Base-by-base conservation (phyloP, 2,113 vertebrate species). In the Melanocharis versteri region DNA sequence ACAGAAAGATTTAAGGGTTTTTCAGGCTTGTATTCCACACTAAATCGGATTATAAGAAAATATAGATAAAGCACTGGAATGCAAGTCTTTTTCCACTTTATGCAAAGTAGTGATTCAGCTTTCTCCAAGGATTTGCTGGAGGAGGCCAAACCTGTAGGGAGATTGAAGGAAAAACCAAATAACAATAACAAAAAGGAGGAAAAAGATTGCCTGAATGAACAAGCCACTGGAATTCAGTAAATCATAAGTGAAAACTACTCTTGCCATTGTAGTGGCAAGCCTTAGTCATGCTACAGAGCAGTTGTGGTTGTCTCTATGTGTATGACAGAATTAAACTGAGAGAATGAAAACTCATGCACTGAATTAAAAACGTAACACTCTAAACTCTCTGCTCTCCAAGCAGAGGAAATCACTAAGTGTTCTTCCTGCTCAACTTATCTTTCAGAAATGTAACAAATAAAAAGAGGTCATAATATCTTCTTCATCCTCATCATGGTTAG, bases 21-120 rank as follows among this genome's bases (percentile, higher is more conserved):
- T 94, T 69, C 73, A 90, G 92, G 61, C 68, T 86, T 81, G 82
- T 90, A 94, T 83, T 95, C 87, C 73, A 65, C 91, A 79, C 44
- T 83, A 95, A 96, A 94, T 73, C 9, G 14, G 92, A 93, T 96
- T 96, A 95, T 73, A 80, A 53, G 24, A 83, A 97, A 93, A 96
- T 80, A 93, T 27, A 96, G 92, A 95, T 92, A 60, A 95, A 94
- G 65, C 87, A 79, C 45, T 79, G 65, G 65, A 84, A 95, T 65
- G 57, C 37, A 82, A 90, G 76, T 44, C 60, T 78, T 78, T 71
- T 91, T 75, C 45, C 54, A 83, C 71, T 88, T 91, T 54, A 92
- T 94, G 85, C 83, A 96, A 93, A 83, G 68, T 2, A 90, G 82
- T 53, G 83, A 69, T 70, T 88, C 75, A 81, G 90, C 62, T 56